These are phyloP conservation scores for Ceratina australensis DNA, from an alignment of 1,140 invertebrate species.

Conservation along the genomic window DNA sequence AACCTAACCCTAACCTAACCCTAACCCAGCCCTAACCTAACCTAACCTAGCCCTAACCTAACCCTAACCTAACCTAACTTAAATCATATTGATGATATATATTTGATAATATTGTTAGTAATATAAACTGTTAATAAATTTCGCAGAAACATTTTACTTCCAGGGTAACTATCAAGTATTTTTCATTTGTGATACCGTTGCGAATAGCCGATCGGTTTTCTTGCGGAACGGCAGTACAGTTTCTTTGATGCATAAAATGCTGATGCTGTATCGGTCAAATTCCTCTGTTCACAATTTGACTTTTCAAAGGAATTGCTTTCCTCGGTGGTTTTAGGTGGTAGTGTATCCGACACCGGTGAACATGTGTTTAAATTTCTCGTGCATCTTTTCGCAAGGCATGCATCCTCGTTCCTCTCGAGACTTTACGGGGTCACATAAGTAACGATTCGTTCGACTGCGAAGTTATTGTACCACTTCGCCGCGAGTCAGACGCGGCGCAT, in stretches of 20 bases:
- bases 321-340: neutral
- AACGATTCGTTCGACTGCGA: neutral
- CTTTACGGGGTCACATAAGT: neutral
- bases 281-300: neutral
- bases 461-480: neutral
- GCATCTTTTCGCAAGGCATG: neutral
- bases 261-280: neutral
- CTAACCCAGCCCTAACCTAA: too few relatives aligned
- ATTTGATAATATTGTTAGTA: too few relatives aligned
- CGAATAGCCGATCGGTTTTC: neutral
- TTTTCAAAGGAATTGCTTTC: neutral
- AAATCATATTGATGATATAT: too few relatives aligned
- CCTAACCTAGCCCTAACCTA: too few relatives aligned
- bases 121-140: neutral
- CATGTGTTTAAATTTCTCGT: neutral
- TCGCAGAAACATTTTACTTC: neutral
- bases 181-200: neutral
- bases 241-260: neutral
- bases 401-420: neutral
- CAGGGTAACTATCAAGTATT: neutral
- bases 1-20: too few relatives aligned
- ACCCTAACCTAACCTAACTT: too few relatives aligned
- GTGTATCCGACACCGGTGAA: neutral
- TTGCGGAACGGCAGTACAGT: neutral
- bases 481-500: neutral